Evolutionary conservation across 2,888 invertebrate genomes (phyloP).

Genomic region (Diadromus collaris): DNA sequence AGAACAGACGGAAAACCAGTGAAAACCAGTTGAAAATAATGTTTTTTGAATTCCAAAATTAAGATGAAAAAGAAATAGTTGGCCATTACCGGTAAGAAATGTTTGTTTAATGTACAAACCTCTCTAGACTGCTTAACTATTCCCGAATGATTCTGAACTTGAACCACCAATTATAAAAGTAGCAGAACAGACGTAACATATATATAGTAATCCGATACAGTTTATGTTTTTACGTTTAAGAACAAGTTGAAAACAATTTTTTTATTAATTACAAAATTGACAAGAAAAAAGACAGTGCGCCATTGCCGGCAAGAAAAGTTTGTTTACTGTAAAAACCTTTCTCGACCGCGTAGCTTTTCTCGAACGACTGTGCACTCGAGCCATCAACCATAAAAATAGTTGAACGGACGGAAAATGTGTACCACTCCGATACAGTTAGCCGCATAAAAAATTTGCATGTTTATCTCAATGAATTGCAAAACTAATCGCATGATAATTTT

Average conservation of each 20-base stretch:
- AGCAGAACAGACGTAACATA: background rate
- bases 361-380: background rate
- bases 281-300: background rate
- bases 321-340: background rate
- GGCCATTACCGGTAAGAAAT: background rate
- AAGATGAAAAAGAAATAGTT: background rate
- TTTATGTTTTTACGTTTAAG: too few relatives aligned
- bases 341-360: background rate
- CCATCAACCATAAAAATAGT: background rate
- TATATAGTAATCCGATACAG: background rate
- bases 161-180: background rate
- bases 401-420: background rate
- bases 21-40: background rate
- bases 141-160: background rate
- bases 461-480: slow-evolving; percentile 1
- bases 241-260: background rate
- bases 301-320: background rate
- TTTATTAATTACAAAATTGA: background rate
- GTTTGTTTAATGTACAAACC: background rate
- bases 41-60: background rate
- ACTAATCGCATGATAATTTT: slow-evolving; percentile 33
- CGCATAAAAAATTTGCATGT: background rate
- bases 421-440: background rate
- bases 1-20: too few relatives aligned
- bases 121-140: background rate